Evolutionary conservation across 2,888 invertebrate species (phyloP), one percentile per base, ranked within the genome.

Genomic region (Cremastinae sp.): DNA sequence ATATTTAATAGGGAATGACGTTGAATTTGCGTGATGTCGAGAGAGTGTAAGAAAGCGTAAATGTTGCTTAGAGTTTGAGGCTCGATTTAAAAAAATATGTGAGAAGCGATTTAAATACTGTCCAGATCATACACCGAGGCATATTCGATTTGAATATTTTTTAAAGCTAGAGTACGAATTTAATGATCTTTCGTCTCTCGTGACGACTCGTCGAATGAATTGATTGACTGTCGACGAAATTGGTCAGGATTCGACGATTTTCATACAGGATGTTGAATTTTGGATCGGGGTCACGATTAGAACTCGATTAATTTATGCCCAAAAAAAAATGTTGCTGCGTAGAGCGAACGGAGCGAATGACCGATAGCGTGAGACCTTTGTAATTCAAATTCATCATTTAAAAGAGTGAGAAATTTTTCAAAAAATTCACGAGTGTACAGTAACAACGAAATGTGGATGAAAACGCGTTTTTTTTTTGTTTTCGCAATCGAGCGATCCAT

Each of bases 401-500:
- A 28, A 2, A 28, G 64, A 56, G n/a, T n/a, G n/a, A 35, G 41
- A 37, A 47, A 41, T 4, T 41, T 41, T 41, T 2, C 2, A 28
- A 28, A 28, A 28, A 3, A 28, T 3, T 51, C 41, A 16, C 14
- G 61, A 61, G 41, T 28, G 22, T 39, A 41, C 41, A 51, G 12
- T 56, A 45, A 56, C 20, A 35, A 39, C 35, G 35, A 49, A 49
- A 58, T 39, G 62, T 10, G 16, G 55, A 49, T 41, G 39, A 12
- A 37, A 16, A 41, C 62, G 20, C 53, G 53, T 47, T 65, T 69
- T 75, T 61, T 71, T 61, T 43, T 56, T 74, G n/a, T n/a, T n/a
- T n/a, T n/a, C n/a, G n/a, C n/a, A 74, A 55, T n/a, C 56, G 74
- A 69, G 62, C 68, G 47, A 39, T 61, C 61, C 72, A 74, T 76